phyloP scores from a whole-genome alignment of 2,113 vertebrate genomes.

The Thryonomys swinderianus region DNA sequence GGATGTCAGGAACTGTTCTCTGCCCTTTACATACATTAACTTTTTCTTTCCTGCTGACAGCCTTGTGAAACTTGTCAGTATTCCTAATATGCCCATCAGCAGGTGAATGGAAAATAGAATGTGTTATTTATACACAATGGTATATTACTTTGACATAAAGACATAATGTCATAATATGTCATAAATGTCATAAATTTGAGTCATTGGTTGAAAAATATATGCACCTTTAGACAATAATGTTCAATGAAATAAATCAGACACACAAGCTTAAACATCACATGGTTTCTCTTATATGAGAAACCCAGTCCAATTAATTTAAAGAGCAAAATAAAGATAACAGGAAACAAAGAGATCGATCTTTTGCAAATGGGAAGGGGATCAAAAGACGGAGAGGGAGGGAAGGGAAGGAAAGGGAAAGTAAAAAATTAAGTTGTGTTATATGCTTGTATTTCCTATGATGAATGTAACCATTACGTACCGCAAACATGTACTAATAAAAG shows the following conservation, averaged over 20 bases:
- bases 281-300: not conserved
- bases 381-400: not conserved
- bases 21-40: not conserved
- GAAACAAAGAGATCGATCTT: not conserved
- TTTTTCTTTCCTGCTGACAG: not conserved
- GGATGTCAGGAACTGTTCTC: not conserved
- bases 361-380: not conserved
- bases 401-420: not conserved
- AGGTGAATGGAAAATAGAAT: not conserved
- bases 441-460: not conserved
- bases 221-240: not conserved
- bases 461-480: not conserved
- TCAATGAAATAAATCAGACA: not conserved
- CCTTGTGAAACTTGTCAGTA: not conserved
- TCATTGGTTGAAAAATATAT: not conserved
- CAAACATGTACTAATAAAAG: not conserved
- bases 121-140: not conserved
- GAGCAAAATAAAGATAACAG: not conserved
- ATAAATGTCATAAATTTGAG: not conserved
- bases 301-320: not conserved
- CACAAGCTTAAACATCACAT: not conserved
- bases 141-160: not conserved
- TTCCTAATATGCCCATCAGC: not conserved
- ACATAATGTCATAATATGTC: too few species aligned
- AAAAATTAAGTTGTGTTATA: not conserved